Conservation (phyloP, 2,113 vertebrate genomes). For the Larimichthys polyactis region DNA sequence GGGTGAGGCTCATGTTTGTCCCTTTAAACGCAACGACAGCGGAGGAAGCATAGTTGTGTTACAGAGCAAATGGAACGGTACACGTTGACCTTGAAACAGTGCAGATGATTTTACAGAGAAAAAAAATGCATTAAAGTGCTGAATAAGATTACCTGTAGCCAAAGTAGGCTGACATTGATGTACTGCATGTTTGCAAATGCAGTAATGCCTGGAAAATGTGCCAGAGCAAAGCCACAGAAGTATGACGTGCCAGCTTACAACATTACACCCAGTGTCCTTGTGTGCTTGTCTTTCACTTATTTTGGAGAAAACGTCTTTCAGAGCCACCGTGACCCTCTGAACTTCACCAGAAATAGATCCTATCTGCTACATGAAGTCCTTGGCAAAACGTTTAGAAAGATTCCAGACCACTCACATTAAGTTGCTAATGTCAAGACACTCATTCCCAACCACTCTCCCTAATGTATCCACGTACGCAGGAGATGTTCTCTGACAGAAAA, state of each 20-base stretch:
- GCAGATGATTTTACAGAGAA: slow-evolving; percentile 33
- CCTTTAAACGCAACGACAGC: slow-evolving; percentile 1
- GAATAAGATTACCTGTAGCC: slow-evolving; percentile 48
- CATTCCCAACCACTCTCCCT: slow-evolving; percentile 52
- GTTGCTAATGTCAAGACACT: slow-evolving; percentile 61
- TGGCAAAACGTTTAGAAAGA: slow-evolving; percentile 50
- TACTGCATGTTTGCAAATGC: slow-evolving; percentile 30
- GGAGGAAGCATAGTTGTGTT: background rate
- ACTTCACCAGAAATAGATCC: slow-evolving; percentile 41
- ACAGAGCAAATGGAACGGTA: background rate
- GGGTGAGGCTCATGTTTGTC: slow-evolving; percentile 7
- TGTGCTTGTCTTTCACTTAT: slow-evolving; percentile 19
- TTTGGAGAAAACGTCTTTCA: slow-evolving; percentile 35
- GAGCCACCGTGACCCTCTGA: slow-evolving; percentile 42
- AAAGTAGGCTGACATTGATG: slow-evolving; percentile 31
- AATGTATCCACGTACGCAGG: slow-evolving; percentile 45
- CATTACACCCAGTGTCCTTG: slow-evolving; percentile 1
- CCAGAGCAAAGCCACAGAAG: background rate
- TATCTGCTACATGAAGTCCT: slow-evolving; percentile 25
- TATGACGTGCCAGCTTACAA: slow-evolving; percentile 24
- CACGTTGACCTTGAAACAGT: slow-evolving; percentile 25
- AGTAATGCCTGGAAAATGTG: slow-evolving; percentile 40
- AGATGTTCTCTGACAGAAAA: slow-evolving; percentile 38
- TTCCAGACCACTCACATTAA: slow-evolving; percentile 64
- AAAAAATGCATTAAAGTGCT: slow-evolving; percentile 42